phyloP scores from a whole-genome alignment of 2,113 vertebrate genomes.

The Pseudorhombus dupliciocellatus region DNA sequence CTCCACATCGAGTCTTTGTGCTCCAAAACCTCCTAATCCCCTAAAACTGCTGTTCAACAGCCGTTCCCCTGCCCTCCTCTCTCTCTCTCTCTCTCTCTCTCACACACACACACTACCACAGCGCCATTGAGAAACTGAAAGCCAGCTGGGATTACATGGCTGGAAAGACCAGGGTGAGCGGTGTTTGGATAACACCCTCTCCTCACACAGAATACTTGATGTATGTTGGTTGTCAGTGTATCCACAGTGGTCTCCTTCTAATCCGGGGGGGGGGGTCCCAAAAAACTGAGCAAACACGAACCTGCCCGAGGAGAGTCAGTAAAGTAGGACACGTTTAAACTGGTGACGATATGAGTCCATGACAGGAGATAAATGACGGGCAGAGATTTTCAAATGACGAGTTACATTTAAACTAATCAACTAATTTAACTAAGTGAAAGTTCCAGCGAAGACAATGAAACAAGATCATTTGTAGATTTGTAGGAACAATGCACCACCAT shows the following conservation, averaged over 20 bases:
- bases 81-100: slow-evolving; percentile 2
- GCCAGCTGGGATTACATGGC: slow-evolving; percentile 71
- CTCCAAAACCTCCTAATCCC: slow-evolving; percentile 78
- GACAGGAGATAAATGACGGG: neutral
- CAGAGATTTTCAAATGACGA: neutral
- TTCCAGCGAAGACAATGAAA: too few species aligned
- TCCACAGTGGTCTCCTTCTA: slow-evolving; percentile 39
- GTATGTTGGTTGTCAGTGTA: slow-evolving; percentile 18
- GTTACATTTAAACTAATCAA: too few species aligned
- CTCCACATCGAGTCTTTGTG: slow-evolving; percentile 77
- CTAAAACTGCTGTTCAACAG: slow-evolving; percentile 83
- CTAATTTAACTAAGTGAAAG: too few species aligned
- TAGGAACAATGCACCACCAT: too few species aligned
- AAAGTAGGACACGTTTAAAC: neutral
- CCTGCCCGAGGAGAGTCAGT: neutral
- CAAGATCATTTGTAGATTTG: too few species aligned
- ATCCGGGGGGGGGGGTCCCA: slow-evolving; percentile 23
- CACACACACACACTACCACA: slow-evolving; percentile 29
- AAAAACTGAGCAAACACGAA: neutral
- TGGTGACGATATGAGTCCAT: too few species aligned
- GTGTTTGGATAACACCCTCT: slow-evolving; percentile 72
- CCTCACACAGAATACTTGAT: slow-evolving; percentile 41
- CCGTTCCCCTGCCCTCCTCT: slow-evolving; percentile 68
- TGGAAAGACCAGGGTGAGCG: slow-evolving; percentile 70
- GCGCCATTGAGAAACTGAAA: slow-evolving; percentile 71